phyloP scores from a whole-genome alignment of 2,888 invertebrate genomes.

The Cenopis cana region DNA sequence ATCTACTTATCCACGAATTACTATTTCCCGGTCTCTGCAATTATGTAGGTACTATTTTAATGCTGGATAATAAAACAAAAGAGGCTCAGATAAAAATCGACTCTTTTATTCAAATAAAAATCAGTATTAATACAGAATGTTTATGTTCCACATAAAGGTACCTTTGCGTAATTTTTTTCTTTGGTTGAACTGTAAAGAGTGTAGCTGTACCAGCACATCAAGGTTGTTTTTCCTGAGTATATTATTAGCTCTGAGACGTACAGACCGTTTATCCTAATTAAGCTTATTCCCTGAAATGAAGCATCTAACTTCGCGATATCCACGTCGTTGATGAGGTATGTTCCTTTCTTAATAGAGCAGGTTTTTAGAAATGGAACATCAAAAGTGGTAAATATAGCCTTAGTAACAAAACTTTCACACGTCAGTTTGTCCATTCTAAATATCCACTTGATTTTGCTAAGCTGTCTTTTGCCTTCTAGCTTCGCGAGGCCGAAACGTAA shows the following conservation, averaged over 20 bases:
- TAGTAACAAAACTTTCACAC: neutral
- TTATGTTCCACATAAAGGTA: too few species aligned
- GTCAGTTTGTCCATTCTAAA: neutral
- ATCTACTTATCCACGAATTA: too few species aligned
- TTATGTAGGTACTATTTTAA: too few species aligned
- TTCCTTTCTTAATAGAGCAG: neutral
- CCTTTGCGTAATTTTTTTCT: too few species aligned
- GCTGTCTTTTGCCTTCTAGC: neutral
- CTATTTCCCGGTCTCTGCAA: too few species aligned
- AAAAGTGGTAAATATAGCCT: neutral
- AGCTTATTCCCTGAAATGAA: neutral
- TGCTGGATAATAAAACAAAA: too few species aligned
- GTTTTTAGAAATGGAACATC: neutral
- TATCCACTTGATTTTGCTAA: neutral
- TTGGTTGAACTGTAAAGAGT: neutral
- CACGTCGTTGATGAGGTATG: neutral
- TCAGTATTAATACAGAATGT: too few species aligned
- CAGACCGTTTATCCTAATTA: neutral
- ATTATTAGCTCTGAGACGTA: neutral
- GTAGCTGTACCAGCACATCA: neutral
- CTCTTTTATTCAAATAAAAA: too few species aligned
- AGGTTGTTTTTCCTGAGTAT: neutral
- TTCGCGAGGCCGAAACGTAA: neutral
- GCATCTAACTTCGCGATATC: neutral
- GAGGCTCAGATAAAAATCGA: too few species aligned